Percentiles rank a stretch among this genome's conserved stretches.
These are phyloP conservation scores for Balanococcus diminutus DNA, from an alignment of 2,888 invertebrate species.

Conservation along the genomic window DNA sequence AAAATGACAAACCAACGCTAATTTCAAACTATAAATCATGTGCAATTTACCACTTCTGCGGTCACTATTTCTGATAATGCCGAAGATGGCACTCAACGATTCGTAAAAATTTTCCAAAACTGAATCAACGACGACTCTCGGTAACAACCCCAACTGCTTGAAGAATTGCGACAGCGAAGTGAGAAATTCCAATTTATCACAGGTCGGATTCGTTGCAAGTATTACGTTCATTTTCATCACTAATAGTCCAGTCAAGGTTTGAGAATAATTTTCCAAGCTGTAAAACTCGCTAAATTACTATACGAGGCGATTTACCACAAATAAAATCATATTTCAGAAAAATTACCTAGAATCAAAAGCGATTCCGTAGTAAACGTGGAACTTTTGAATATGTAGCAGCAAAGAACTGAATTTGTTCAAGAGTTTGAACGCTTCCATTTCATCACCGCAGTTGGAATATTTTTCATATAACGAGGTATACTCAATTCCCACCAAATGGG, in stretches of 20 bases:
- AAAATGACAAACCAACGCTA: neutral
- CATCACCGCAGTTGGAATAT: neutral
- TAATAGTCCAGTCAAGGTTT: neutral
- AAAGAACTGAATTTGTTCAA: neutral
- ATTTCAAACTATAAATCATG: neutral
- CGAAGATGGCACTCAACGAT: neutral
- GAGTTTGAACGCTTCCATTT: neutral
- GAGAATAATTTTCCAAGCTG: neutral
- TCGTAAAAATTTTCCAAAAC: neutral
- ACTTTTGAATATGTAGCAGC: neutral
- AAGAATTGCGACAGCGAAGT: neutral
- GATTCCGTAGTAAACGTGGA: neutral
- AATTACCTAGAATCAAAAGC: neutral
- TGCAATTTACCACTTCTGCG: neutral
- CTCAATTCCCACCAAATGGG: neutral
- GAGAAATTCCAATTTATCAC: neutral
- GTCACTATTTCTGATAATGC: neutral
- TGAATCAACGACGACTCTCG: neutral
- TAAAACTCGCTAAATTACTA: neutral
- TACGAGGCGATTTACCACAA: neutral
- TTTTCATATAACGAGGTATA: neutral
- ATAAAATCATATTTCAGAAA: neutral
- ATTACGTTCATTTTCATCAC: neutral
- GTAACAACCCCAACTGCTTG: slow-evolving; percentile 24
- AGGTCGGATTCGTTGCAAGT: neutral